phyloP scores from a whole-genome alignment of 2,113 vertebrate species.

The Tympanuchus pallidicinctus region DNA sequence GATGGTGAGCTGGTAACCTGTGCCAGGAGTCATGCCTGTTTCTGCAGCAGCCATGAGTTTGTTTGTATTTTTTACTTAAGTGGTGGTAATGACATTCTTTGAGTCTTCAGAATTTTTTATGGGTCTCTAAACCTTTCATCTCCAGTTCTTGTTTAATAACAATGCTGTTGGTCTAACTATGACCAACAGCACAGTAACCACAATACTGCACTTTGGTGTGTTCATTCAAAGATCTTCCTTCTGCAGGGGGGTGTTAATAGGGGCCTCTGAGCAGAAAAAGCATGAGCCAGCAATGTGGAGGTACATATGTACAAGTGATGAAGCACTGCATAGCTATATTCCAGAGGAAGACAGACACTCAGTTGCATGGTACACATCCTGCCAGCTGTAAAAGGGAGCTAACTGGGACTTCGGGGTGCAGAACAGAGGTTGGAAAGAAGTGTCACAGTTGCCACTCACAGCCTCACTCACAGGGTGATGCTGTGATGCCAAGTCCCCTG shows the following conservation, averaged over 20 bases:
- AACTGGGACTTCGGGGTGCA: neutral
- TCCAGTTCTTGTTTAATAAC: neutral
- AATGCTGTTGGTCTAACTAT: fast-evolving
- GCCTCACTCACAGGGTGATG: neutral
- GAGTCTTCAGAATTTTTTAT: neutral
- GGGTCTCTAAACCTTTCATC: neutral
- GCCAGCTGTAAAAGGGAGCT: neutral
- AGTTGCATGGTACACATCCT: neutral
- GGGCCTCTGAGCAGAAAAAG: neutral
- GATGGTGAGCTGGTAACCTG: constrained; percentile 23
- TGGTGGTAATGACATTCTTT: neutral
- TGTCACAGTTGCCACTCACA: neutral
- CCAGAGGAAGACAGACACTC: neutral
- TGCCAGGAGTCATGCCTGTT: neutral
- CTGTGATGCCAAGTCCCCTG: neutral
- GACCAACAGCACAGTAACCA: neutral
- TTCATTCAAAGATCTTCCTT: neutral
- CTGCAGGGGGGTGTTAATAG: neutral
- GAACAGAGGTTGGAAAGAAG: neutral
- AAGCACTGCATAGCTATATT: neutral
- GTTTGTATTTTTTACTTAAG: neutral
- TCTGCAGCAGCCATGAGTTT: neutral
- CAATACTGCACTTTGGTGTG: neutral
- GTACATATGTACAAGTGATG: neutral
- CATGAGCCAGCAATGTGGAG: neutral